Evolutionary conservation across 2,888 invertebrate species (phyloP), one percentile per base, ranked within the genome.

Genomic region (Venusia cambrica): DNA sequence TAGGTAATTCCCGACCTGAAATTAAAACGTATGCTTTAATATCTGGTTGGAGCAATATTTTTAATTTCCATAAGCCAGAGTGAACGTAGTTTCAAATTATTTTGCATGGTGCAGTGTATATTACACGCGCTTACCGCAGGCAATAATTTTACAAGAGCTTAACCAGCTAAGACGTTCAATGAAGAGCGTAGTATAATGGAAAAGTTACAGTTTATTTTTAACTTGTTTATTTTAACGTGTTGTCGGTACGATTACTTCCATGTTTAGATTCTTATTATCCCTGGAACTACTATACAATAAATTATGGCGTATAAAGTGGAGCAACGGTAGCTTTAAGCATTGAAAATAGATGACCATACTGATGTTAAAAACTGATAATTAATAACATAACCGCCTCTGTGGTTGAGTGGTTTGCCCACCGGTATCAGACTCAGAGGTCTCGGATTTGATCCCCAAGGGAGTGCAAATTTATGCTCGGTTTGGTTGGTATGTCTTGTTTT

Each of bases 1-100:
- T 76, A 48, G 80, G 73, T 57, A 85, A 69, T 62, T 84, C 85
- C 51, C 83, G 84, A 71, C 85, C 88, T 88, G 83, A 45, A 78
- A 83, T 57, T 54, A 68, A 65, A 66, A 62, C 50, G 41, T 51
- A 50, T 41, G 45, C 39, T 35, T 48, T 62, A 54, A 57, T 54
- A 48, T 54, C 40, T 40, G 35, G 35, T 32, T 31, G 50, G 45
- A 51, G 41, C 20, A 29, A 20, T 34, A 35, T 26, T 45, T 49
- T 37, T 40, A 41, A 43, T 47, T 42, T 42, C 34, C 37, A 35
- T 38, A 41, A 37, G 38, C 22, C 37, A 38, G 38, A 20, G 24
- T 33, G 31, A 41, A 41, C 36, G 30, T 20, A 38, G 36, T 37
- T 39, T 44, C 24, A 38, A 40, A 40, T 47, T 47, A 47, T 45